Base-by-base conservation (phyloP, 30 jellyfish, hydroid and myxozoan species). In the Aurelia aurita region DNA sequence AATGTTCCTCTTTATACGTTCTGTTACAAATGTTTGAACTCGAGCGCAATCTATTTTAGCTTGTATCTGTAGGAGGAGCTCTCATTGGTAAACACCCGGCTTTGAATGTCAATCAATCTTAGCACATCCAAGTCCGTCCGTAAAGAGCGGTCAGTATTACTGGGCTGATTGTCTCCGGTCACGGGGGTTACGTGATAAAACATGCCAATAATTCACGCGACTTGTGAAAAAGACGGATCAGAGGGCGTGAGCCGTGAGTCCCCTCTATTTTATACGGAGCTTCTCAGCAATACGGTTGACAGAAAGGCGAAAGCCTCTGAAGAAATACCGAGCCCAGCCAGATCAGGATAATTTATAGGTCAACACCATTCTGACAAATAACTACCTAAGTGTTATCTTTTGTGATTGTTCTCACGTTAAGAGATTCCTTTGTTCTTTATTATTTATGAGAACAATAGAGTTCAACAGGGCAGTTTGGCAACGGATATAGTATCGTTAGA, bases 321-420 rank as follows among this genome's bases (percentile, higher is more conserved):
- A 43, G 66, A 43, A 79, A 46, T 3, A 67, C 74, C 82, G 75
- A 73, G 58, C 82, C 34, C 44, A 3, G 90, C 68, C 71, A 35
- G 90, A 79, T 31, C 62, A 64, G 77, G 67, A 71, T 72, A 71
- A 83, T 83, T 83, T 69, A 83, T 70, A 70, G 72, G 54, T 71
- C 93, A 72, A 83, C 93, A 83, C 87, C 84, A 39, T 83, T 83
- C 29, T 69, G 93, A 83, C 93, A 83, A 83, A 71, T 83, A 80
- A 59, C 84, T 64, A 19, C 29, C 81, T 28, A 66, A 80, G 57
- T 75, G 77, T 69, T 35, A n/a, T 68, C 55, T 58, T 69, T 53
- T 69, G 35, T 83, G 44, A 51, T 46, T 51, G 74, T 80, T 83
- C 93, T 69, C 93, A 45, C 86, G 75, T 83, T 69, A 69, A 60